These are phyloP conservation scores for Brachymystax lenok DNA, from an alignment of 2,797 vertebrate genomes.

Conservation along the genomic window DNA sequence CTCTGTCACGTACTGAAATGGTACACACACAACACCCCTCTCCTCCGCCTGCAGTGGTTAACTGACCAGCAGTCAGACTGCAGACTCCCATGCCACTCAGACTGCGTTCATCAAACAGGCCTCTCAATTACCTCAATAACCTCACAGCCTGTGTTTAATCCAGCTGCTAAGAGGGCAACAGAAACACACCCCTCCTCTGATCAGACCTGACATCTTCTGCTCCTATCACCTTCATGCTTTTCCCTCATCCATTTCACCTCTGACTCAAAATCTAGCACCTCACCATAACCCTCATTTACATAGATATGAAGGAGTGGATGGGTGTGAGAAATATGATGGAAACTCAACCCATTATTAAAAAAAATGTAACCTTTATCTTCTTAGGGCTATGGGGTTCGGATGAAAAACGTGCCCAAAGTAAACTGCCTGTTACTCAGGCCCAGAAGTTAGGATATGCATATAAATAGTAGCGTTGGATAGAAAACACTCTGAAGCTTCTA, in stretches of 20 bases:
- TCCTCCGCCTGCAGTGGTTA: neutral
- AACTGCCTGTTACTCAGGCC: too few species aligned
- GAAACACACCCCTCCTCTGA: constrained; percentile 60
- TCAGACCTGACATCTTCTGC: constrained; percentile 60
- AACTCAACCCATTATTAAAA: neutral
- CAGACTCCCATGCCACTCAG: constrained; percentile 45
- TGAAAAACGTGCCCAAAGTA: too few species aligned
- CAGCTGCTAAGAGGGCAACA: constrained; percentile 62
- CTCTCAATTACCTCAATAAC: constrained; percentile 71
- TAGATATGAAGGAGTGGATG: neutral
- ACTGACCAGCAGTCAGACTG: constrained; percentile 32
- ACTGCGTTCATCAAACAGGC: constrained; percentile 69
- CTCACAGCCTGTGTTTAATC: constrained; percentile 68
- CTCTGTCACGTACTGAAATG: neutral
- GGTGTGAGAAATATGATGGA: neutral
- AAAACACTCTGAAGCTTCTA: too few species aligned
- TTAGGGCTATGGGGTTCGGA: too few species aligned
- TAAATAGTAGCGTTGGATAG: too few species aligned
- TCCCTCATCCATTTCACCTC: constrained; percentile 53
- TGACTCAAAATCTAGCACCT: neutral
- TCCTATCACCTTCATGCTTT: constrained; percentile 47
- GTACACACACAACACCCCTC: neutral
- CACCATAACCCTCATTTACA: neutral
- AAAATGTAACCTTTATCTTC: neutral
- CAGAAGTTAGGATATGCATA: too few species aligned